Percentiles rank a stretch among this genome's conserved stretches.
phyloP scores from a whole-genome alignment of 1,140 invertebrate genomes.

The Physella acuta region DNA sequence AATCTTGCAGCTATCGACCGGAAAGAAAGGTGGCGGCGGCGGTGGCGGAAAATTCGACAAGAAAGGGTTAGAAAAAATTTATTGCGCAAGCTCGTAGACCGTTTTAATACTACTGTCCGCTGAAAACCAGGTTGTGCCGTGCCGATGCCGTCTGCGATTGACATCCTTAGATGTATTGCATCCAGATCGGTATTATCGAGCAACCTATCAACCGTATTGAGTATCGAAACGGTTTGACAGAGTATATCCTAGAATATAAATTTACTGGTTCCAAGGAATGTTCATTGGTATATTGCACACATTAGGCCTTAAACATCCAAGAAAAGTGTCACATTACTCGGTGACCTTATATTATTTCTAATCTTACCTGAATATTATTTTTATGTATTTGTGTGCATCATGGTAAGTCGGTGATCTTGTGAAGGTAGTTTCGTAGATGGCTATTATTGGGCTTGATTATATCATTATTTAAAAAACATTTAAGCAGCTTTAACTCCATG shows the following conservation, averaged over 20 bases:
- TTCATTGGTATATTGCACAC: too few species aligned
- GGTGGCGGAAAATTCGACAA: constrained; percentile 28
- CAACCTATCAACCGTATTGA: constrained; percentile 25
- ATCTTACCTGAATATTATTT: too few species aligned
- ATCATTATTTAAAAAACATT: background rate
- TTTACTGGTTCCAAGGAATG: too few species aligned
- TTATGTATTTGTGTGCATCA: too few species aligned
- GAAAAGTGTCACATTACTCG: too few species aligned
- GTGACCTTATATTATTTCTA: too few species aligned
- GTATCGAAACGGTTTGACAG: constrained; percentile 3
- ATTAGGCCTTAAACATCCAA: too few species aligned
- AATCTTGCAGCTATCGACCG: constrained; percentile 30
- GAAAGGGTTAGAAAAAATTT: constrained; percentile 27
- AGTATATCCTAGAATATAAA: too few species aligned
- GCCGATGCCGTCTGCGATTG: constrained; percentile 27
- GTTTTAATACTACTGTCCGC: constrained; percentile 19
- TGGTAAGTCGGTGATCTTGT: too few species aligned
- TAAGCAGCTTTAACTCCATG: too few species aligned
- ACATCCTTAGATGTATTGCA: constrained; percentile 15
- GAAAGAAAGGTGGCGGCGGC: constrained; percentile 25
- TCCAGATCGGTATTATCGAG: constrained; percentile 22
- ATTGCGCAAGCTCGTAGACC: constrained; percentile 21
- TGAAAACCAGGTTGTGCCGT: constrained; percentile 26
- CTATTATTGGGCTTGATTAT: too few species aligned
- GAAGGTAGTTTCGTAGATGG: too few species aligned